Conservation (phyloP, 2,888 invertebrate species). For the Copidosoma aretas region DNA sequence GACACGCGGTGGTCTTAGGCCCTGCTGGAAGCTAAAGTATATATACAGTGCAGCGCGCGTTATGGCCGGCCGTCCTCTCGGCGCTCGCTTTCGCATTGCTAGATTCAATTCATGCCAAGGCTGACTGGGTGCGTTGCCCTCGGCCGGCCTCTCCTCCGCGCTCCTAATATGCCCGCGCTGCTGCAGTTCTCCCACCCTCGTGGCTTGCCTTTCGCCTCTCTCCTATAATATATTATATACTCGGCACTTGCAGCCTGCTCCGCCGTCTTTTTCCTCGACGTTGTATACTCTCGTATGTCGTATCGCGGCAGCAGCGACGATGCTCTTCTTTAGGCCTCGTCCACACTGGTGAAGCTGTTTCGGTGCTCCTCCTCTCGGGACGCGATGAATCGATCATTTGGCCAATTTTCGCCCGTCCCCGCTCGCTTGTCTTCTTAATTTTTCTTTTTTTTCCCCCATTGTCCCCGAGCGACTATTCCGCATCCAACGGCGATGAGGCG, state of each 20-base stretch:
- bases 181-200: slow-evolving; percentile 43
- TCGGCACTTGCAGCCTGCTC: background rate
- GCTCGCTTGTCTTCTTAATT: too few relatives aligned
- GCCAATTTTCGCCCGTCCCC: background rate
- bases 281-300: too few relatives aligned
- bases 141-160: slow-evolving; percentile 55
- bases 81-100: slow-evolving; percentile 61
- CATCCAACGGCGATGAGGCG: too few relatives aligned
- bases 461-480: too few relatives aligned
- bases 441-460: too few relatives aligned
- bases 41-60: slow-evolving; percentile 23
- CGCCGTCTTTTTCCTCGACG: slow-evolving; percentile 30
- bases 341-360: slow-evolving; percentile 6
- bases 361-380: background rate
- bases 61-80: slow-evolving; percentile 22
- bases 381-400: background rate
- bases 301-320: too few relatives aligned
- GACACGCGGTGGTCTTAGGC: slow-evolving; percentile 24
- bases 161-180: slow-evolving; percentile 58
- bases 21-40: background rate
- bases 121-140: slow-evolving; percentile 63
- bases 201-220: slow-evolving; percentile 33
- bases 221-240: slow-evolving; percentile 21
- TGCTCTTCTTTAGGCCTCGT: slow-evolving; percentile 26
- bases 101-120: slow-evolving; percentile 64